phyloP scores from a whole-genome alignment of 2,113 vertebrate genomes.

The cattle (Bos taurus) region DNA sequence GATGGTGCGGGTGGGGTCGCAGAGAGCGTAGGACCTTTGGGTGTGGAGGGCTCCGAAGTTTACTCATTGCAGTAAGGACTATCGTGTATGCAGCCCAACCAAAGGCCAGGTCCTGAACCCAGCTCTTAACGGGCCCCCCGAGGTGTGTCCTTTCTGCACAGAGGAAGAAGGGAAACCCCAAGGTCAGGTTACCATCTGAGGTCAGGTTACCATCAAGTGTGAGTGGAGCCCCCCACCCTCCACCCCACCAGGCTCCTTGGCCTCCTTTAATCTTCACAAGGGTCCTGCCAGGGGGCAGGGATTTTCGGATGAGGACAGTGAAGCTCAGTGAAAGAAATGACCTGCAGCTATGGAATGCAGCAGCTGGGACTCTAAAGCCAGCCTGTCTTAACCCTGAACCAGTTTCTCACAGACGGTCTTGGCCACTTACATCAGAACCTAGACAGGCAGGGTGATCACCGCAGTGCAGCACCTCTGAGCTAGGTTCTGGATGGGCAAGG shows the following conservation, averaged over 20 bases:
- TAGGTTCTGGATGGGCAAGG: background rate
- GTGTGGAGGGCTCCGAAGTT: background rate
- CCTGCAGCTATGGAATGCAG: background rate
- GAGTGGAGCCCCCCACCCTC: background rate
- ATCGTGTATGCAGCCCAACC: rapidly evolving
- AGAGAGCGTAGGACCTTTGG: background rate
- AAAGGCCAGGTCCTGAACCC: background rate
- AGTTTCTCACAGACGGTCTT: background rate
- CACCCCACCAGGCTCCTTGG: background rate
- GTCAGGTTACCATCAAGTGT: background rate
- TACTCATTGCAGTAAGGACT: background rate
- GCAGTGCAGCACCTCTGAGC: background rate
- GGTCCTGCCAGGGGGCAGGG: background rate
- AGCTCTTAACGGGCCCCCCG: background rate
- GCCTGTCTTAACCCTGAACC: background rate
- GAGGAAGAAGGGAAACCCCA: background rate
- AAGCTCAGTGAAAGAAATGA: background rate
- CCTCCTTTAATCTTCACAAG: background rate
- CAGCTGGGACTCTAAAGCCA: background rate
- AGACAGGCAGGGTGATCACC: too few relatives aligned
- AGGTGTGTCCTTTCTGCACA: background rate
- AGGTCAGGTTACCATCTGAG: background rate
- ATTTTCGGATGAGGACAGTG: background rate
- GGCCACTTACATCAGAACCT: background rate
- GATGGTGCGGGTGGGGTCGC: background rate